phyloP scores from a whole-genome alignment of 2,113 vertebrate genomes.

The Oxyura jamaicensis region DNA sequence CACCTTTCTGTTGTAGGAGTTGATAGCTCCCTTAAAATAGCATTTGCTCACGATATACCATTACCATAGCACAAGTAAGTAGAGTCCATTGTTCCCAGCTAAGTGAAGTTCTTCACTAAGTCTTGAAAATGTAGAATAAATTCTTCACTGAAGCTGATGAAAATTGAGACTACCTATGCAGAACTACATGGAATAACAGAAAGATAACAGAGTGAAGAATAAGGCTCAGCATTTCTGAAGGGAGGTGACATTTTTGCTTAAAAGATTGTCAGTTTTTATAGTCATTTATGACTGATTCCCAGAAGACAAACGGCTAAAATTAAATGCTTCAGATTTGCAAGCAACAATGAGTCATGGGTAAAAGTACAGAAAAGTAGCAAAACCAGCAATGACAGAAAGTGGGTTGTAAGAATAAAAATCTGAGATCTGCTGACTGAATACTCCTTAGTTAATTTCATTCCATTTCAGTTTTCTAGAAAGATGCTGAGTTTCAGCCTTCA shows the following conservation, averaged over 20 bases:
- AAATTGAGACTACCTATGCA: background rate
- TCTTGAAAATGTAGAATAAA: background rate
- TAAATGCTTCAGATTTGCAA: slow-evolving; percentile 40
- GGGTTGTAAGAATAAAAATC: slow-evolving; percentile 25
- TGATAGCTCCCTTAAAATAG: slow-evolving; percentile 1
- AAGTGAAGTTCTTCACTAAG: background rate
- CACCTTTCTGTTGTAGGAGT: background rate
- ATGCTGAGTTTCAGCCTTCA: background rate
- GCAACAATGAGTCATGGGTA: slow-evolving; percentile 17
- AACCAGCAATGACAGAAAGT: background rate
- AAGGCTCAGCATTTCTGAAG: background rate
- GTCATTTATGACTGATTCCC: background rate
- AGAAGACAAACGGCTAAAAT: slow-evolving; percentile 24
- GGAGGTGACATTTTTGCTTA: slow-evolving; percentile 10
- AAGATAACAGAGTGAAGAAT: background rate
- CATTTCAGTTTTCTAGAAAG: background rate
- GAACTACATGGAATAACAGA: background rate
- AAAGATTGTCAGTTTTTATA: slow-evolving; percentile 4
- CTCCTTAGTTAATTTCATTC: background rate
- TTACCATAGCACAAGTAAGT: background rate
- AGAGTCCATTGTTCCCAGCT: background rate
- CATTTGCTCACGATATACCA: background rate
- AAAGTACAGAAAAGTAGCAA: slow-evolving; percentile 30
- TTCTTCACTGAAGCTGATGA: background rate
- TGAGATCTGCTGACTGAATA: background rate